phyloP scores from a whole-genome alignment of 2,113 vertebrate genomes.

The Notarius quadriscutis region DNA sequence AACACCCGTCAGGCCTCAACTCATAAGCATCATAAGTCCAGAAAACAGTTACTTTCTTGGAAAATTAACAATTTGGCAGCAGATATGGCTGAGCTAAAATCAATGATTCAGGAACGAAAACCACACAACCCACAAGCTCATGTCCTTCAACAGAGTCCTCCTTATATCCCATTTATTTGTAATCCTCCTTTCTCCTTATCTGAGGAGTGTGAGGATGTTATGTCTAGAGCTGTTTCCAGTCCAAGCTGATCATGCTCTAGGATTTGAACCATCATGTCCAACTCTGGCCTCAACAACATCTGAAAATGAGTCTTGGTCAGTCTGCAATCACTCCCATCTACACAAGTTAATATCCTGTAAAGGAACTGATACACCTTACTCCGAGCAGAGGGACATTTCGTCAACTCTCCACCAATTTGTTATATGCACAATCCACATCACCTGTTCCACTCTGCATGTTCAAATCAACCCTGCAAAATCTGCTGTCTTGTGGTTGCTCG shows the following conservation, averaged over 20 bases:
- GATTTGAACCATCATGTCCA: background rate
- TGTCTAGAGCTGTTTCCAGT: background rate
- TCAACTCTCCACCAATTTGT: background rate
- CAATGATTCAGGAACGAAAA: background rate
- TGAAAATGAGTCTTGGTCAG: background rate
- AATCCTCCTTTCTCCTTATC: background rate
- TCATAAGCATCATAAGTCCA: background rate
- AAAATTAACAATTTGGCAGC: background rate
- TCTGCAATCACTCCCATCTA: background rate
- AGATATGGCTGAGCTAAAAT: background rate
- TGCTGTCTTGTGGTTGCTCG: background rate
- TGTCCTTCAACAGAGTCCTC: background rate
- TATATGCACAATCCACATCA: background rate
- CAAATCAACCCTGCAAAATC: background rate
- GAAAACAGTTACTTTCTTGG: background rate
- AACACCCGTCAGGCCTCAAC: background rate
- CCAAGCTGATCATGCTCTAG: background rate
- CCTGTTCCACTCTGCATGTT: background rate
- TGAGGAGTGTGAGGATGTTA: background rate
- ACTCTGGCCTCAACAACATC: background rate
- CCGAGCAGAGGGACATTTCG: background rate
- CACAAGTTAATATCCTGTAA: background rate
- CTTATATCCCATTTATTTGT: background rate
- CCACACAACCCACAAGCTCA: background rate
- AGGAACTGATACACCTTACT: no score